phyloP scores from a whole-genome alignment of 2,797 vertebrate genomes.

The Propithecus perrieri region DNA sequence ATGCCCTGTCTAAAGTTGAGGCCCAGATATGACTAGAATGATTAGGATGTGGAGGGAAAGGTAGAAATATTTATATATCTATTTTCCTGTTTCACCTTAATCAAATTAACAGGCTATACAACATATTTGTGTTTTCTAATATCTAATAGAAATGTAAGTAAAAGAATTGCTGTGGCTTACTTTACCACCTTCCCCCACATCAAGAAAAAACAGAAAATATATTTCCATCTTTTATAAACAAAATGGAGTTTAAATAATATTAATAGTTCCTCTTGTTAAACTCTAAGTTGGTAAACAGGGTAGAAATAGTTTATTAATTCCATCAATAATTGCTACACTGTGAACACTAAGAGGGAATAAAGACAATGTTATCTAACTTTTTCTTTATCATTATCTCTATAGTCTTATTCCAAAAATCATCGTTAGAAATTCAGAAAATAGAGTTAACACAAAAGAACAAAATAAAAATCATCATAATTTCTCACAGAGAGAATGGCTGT shows the following conservation, averaged over 20 bases:
- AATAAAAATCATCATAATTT: conserved; percentile 15
- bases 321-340: neutral
- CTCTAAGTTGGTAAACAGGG: neutral
- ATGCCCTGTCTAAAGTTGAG: neutral
- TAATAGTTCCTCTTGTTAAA: neutral
- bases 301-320: conserved; percentile 21
- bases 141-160: neutral
- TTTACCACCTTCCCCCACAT: neutral
- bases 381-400: neutral
- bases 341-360: neutral
- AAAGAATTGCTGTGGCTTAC: neutral
- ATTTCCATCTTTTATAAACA: neutral
- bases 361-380: neutral
- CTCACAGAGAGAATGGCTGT: neutral
- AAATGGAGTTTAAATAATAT: neutral
- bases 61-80: neutral
- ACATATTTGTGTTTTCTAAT: neutral
- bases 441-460: conserved; percentile 22
- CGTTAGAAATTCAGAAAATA: conserved; percentile 7
- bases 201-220: neutral
- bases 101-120: neutral
- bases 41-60: neutral
- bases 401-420: conserved; percentile 4
- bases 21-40: neutral
- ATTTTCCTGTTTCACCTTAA: neutral